phyloP scores from a whole-genome alignment of 2,113 vertebrate species.

The Maccullochella peelii region DNA sequence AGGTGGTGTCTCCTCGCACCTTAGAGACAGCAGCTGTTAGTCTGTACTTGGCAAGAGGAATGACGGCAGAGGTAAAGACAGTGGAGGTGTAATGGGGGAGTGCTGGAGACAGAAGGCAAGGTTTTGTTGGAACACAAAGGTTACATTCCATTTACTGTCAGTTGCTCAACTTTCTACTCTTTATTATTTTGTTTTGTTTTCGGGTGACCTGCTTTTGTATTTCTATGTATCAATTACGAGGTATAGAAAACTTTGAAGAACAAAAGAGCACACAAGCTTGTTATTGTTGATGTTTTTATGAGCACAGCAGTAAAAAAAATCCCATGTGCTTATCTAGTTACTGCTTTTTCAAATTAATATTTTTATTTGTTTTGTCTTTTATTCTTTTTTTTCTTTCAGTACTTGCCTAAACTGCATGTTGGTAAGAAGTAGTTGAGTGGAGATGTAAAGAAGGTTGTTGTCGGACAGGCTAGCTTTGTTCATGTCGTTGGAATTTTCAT shows the following conservation, averaged over 20 bases:
- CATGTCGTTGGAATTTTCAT: conserved; percentile 79
- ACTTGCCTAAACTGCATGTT: conserved; percentile 80
- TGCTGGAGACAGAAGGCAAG: conserved; percentile 33
- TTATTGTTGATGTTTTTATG: conserved; percentile 71
- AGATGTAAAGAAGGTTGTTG: conserved; percentile 59
- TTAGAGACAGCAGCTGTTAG: conserved; percentile 25
- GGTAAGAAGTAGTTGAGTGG: conserved; percentile 72
- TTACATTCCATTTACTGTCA: conserved; percentile 81
- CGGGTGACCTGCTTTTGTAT: conserved; percentile 71
- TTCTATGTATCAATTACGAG: conserved; percentile 72
- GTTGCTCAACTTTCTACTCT: conserved; percentile 68
- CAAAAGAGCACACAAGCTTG: conserved; percentile 72
- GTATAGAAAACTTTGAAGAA: conserved; percentile 69
- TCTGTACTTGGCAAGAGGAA: conserved; percentile 24
- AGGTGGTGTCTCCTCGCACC: conserved; percentile 11
- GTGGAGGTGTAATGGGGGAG: conserved; percentile 12
- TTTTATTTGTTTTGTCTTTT: conserved; percentile 56
- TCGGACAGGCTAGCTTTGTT: conserved; percentile 71
- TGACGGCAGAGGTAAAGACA: conserved; percentile 24
- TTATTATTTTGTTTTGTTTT: conserved; percentile 40
- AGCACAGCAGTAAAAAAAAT: conserved; percentile 63
- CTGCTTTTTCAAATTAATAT: conserved; percentile 70
- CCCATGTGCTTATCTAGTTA: conserved; percentile 68
- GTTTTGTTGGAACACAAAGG: conserved; percentile 58
- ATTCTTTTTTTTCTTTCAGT: conserved; percentile 65